Percentiles rank a stretch among this genome's conserved stretches.
These are phyloP conservation scores for Bettongia penicillata DNA, from an alignment of 2,113 vertebrate species.

Conservation along the genomic window DNA sequence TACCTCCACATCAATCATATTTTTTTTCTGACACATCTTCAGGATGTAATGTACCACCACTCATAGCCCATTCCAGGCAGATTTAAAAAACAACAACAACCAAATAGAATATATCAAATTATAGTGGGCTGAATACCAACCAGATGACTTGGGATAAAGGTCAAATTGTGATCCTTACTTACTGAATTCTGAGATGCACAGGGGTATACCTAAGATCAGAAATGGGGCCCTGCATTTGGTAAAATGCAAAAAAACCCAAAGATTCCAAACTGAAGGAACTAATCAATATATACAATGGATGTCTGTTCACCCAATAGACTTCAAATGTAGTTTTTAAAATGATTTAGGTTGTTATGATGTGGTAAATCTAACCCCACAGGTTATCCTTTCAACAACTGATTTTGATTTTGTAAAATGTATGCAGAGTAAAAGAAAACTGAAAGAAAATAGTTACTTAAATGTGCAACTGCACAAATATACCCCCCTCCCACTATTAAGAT, in stretches of 20 bases:
- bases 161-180: conserved; percentile 74
- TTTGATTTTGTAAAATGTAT: conserved; percentile 85
- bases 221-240: conserved; percentile 84
- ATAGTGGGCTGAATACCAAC: conserved; percentile 81
- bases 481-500: conserved; percentile 96
- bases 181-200: conserved; percentile 85
- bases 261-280: conserved; percentile 81
- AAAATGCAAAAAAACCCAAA: conserved; percentile 82
- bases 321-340: conserved; percentile 84
- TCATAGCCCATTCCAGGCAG: conserved; percentile 69
- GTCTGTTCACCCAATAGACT: conserved; percentile 86
- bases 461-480: conserved; percentile 95
- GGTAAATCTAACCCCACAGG: conserved; percentile 84
- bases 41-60: conserved; percentile 60
- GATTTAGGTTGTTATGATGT: conserved; percentile 81
- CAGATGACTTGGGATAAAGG: conserved; percentile 74
- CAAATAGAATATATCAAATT: conserved; percentile 60
- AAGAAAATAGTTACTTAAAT: conserved; percentile 88
- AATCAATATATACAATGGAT: conserved; percentile 88
- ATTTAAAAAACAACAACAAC: conserved; percentile 58
- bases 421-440: conserved; percentile 86
- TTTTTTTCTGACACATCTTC: conserved; percentile 51
- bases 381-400: conserved; percentile 83
- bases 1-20: conserved; percentile 48
- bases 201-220: conserved; percentile 82